Conservation (phyloP, 2,113 vertebrate genomes). For the Polyodon spathula region DNA sequence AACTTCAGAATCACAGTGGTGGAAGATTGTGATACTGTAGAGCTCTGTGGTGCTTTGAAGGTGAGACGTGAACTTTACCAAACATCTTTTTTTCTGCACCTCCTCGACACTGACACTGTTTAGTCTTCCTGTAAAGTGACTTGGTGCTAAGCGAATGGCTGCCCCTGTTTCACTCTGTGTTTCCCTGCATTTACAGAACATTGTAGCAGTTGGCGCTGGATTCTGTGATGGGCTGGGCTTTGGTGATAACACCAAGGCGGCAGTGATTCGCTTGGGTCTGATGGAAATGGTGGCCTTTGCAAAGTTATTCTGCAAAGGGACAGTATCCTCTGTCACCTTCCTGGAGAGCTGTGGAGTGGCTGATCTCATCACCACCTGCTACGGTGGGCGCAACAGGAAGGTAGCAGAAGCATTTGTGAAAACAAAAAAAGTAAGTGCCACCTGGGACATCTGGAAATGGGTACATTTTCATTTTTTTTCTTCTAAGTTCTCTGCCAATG, state of each 20-base stretch:
- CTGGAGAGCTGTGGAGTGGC: constrained; percentile 79
- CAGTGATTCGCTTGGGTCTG: constrained; percentile 72
- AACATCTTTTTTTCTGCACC: too few relatives aligned
- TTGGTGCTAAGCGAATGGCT: background rate
- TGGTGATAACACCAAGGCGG: constrained; percentile 79
- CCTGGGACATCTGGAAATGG: background rate
- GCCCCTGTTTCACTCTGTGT: background rate
- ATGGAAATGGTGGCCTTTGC: constrained; percentile 85
- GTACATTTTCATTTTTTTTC: background rate
- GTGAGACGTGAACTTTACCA: constrained; percentile 29
- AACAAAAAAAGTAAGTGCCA: constrained; percentile 57
- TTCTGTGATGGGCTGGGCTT: constrained; percentile 73
- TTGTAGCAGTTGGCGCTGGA: constrained; percentile 70
- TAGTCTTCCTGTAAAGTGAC: too few relatives aligned
- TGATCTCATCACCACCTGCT: constrained; percentile 81
- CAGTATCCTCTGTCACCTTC: constrained; percentile 57
- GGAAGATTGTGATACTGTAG: constrained; percentile 63
- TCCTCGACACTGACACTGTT: background rate
- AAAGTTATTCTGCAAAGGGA: constrained; percentile 63
- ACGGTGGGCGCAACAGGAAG: constrained; percentile 71
- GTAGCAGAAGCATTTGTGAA: constrained; percentile 72
- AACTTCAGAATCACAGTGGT: constrained; percentile 75
- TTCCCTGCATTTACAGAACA: constrained; percentile 52
- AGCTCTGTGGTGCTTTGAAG: constrained; percentile 78
- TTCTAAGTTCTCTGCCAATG: too few relatives aligned